phyloP scores from a whole-genome alignment of 2,888 invertebrate genomes.

The Pachymerium ferrugineum region DNA sequence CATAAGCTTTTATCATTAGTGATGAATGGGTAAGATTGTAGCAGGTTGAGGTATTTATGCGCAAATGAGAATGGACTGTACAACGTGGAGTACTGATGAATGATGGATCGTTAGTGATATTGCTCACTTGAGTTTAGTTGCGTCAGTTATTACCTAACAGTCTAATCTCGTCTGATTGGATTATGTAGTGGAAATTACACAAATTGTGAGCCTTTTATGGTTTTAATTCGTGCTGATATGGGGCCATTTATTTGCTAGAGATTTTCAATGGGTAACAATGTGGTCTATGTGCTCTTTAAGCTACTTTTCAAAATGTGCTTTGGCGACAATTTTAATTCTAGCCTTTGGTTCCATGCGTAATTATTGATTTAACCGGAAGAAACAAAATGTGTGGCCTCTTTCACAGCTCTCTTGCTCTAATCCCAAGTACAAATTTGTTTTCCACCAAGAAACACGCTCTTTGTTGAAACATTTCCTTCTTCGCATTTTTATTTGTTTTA shows the following conservation, averaged over 20 bases:
- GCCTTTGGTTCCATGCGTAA: slow-evolving; percentile 18
- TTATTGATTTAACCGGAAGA: slow-evolving; percentile 18
- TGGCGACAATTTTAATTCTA: slow-evolving; percentile 22
- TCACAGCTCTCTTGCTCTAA: slow-evolving; percentile 10
- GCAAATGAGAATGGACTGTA: slow-evolving; percentile 7
- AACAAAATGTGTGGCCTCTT: slow-evolving; percentile 3
- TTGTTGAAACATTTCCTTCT: neutral
- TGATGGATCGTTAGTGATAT: neutral
- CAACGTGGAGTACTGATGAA: neutral
- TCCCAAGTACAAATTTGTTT: slow-evolving; percentile 14
- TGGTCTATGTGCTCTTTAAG: neutral
- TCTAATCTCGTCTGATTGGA: neutral
- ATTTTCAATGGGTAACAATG: neutral
- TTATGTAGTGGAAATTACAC: neutral
- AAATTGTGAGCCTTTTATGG: neutral
- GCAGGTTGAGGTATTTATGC: neutral
- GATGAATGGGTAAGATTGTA: neutral
- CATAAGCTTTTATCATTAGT: neutral
- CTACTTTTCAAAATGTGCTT: neutral
- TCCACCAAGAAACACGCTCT: neutral
- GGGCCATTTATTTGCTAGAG: neutral
- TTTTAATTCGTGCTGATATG: neutral
- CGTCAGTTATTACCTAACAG: neutral
- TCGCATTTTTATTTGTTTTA: neutral
- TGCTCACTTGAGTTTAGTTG: too few species aligned